phyloP scores from a whole-genome alignment of 53 echinoderm and acorn worm genomes.

The Arbacia lixula region DNA sequence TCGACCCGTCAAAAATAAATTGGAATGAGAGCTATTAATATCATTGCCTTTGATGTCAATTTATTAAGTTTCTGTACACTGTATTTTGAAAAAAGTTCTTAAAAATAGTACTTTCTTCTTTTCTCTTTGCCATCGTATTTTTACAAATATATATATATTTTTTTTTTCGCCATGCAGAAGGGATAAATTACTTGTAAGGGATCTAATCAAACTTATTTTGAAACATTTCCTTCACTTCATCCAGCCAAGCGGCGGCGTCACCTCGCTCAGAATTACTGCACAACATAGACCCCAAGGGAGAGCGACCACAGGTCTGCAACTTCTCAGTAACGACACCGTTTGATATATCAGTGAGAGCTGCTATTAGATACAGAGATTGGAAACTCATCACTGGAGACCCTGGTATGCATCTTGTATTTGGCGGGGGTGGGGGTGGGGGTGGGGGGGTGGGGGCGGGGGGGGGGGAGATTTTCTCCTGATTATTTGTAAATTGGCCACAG shows the following conservation, averaged over 20 bases:
- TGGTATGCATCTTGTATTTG: too few relatives aligned
- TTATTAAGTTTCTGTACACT: not conserved
- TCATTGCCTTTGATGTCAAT: not conserved
- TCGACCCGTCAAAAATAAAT: too few relatives aligned
- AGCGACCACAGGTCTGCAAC: slow-evolving; percentile 7
- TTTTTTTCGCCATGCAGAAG: too few relatives aligned
- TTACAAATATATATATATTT: too few relatives aligned
- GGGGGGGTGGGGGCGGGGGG: too few relatives aligned
- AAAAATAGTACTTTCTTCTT: too few relatives aligned
- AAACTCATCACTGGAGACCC: slow-evolving; percentile 57
- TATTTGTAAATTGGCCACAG: too few relatives aligned
- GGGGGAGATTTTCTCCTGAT: too few relatives aligned
- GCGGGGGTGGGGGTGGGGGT: too few relatives aligned
- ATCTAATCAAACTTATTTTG: not conserved
- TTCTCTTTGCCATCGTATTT: too few relatives aligned
- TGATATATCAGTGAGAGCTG: slow-evolving; percentile 48
- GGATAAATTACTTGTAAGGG: not conserved
- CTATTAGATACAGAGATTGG: slow-evolving; percentile 56
- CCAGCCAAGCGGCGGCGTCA: slow-evolving; percentile 46
- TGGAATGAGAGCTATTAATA: too few relatives aligned
- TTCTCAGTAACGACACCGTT: slow-evolving; percentile 39
- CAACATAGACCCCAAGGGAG: slow-evolving; percentile 76
- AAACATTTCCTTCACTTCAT: not conserved
- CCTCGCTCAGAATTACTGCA: slow-evolving; percentile 77
- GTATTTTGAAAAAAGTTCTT: too few relatives aligned